Conservation (phyloP, 2,888 invertebrate species). For the Dicyrtomina minuta region DNA sequence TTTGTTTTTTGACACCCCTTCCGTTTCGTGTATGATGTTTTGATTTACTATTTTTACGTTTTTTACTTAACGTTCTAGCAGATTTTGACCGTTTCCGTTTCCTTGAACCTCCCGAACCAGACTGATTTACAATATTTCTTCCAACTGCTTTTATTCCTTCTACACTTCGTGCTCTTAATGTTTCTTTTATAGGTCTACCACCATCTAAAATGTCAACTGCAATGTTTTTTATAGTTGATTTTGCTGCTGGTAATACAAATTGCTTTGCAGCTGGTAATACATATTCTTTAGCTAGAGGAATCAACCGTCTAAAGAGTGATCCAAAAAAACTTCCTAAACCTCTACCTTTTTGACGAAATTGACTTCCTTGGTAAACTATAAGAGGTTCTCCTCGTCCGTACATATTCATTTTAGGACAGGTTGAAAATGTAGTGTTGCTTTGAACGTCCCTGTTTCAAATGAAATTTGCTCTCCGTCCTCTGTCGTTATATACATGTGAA, state of each 20-base stretch:
- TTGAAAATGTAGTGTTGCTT: too few relatives aligned
- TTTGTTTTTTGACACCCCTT: neutral
- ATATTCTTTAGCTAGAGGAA: neutral
- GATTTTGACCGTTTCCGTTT: neutral
- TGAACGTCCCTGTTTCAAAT: too few relatives aligned
- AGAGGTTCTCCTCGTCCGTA: too few relatives aligned
- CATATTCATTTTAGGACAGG: too few relatives aligned
- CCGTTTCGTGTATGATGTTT: neutral
- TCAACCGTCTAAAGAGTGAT: too few relatives aligned
- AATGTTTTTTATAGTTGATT: neutral
- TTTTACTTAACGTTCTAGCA: neutral
- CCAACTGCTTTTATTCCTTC: slow-evolving; percentile 20
- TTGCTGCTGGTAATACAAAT: slow-evolving; percentile 24
- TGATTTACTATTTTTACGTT: neutral
- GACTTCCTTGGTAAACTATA: too few relatives aligned
- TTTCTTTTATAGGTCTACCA: neutral
- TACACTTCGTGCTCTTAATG: slow-evolving; percentile 10
- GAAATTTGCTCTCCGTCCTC: too few relatives aligned
- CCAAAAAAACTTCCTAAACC: too few relatives aligned
- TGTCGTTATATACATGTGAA: slow-evolving; percentile 24
- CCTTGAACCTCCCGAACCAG: slow-evolving; percentile 20
- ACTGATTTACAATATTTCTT: slow-evolving; percentile 14
- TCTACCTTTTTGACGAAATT: too few relatives aligned
- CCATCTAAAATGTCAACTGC: slow-evolving; percentile 9
- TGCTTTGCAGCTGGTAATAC: slow-evolving; percentile 14